Percentiles rank a stretch among this genome's conserved stretches.
phyloP scores from a whole-genome alignment of 2,113 vertebrate genomes.

The Salminus brasiliensis region DNA sequence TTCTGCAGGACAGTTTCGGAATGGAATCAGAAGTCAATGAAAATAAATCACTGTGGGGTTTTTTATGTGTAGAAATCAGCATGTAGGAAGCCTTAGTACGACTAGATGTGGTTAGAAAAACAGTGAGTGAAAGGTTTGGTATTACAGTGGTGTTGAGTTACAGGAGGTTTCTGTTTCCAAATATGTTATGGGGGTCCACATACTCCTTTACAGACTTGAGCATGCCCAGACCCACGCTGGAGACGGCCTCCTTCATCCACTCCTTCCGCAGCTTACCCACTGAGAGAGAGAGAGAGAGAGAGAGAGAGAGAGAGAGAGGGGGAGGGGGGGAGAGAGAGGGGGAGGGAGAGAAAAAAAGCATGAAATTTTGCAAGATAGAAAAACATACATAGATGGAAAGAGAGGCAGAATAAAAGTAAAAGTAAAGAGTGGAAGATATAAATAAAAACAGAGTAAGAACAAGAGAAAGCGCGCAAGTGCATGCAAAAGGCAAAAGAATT shows the following conservation, averaged over 20 bases:
- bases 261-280: conserved; percentile 98
- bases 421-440: no score
- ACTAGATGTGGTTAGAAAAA: conserved; percentile 52
- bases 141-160: conserved; percentile 68
- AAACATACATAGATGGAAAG: no score
- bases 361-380: no score
- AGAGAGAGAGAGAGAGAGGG: conserved; percentile 43
- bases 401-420: no score
- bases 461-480: no score
- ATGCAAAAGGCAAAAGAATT: no score
- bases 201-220: conserved; percentile 95
- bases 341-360: conserved; percentile 55
- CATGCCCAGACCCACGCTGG: conserved; percentile 93
- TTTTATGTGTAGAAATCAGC: conserved; percentile 48
- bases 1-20: conserved; percentile 9
- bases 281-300: conserved; percentile 77
- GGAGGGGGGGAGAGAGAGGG: conserved; percentile 67
- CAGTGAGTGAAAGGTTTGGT: conserved; percentile 22
- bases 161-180: conserved; percentile 97
- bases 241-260: conserved; percentile 94
- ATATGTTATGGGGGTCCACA: conserved; percentile 96
- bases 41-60: conserved; percentile 22
- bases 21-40: conserved; percentile 20
- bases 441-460: no score
- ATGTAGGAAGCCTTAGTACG: conserved; percentile 62